A percentile compares a stretch with the other conserved stretches of the same genome.
phyloP scores from a whole-genome alignment of 2,888 invertebrate species.

The Mongoloraphidia duomilia region DNA sequence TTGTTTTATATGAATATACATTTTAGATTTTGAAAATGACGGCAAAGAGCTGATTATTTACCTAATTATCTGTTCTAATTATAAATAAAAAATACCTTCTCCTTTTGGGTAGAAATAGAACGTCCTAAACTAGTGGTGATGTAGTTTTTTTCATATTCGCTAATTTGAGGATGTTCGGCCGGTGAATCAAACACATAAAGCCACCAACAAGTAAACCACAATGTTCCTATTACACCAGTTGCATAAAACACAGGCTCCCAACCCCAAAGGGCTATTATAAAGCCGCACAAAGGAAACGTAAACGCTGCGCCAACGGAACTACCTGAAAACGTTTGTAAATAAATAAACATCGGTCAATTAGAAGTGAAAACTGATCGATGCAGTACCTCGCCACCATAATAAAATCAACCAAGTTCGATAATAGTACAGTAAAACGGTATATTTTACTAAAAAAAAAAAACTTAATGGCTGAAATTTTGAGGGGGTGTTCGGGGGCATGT shows the following conservation, averaged over 20 bases:
- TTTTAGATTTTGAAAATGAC: too few relatives aligned
- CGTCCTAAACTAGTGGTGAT: constrained; percentile 40
- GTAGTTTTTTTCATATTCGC: constrained; percentile 37
- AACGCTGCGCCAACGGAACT: constrained; percentile 51
- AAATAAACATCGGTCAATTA: not conserved
- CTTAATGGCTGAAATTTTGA: too few relatives aligned
- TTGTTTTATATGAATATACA: too few relatives aligned
- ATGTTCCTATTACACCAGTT: constrained; percentile 40
- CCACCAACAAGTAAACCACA: constrained; percentile 53
- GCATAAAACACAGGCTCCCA: constrained; percentile 62
- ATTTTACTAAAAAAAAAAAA: too few relatives aligned
- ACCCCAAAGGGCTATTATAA: constrained; percentile 44
- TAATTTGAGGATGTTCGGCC: constrained; percentile 47
- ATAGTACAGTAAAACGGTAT: too few relatives aligned
- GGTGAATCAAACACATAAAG: constrained; percentile 49
- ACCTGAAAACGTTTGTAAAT: constrained; percentile 25
- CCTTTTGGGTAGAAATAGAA: constrained; percentile 21
- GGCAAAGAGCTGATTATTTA: too few relatives aligned
- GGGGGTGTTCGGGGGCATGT: too few relatives aligned
- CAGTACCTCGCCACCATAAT: not conserved
- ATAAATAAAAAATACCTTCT: constrained; percentile 19
- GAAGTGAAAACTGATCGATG: not conserved
- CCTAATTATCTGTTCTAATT: too few relatives aligned
- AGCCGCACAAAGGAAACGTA: constrained; percentile 56
- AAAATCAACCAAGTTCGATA: not conserved